Evolutionary conservation across 1,140 invertebrate genomes (phyloP).

Genomic region (Diachasmimorpha longicaudata): DNA sequence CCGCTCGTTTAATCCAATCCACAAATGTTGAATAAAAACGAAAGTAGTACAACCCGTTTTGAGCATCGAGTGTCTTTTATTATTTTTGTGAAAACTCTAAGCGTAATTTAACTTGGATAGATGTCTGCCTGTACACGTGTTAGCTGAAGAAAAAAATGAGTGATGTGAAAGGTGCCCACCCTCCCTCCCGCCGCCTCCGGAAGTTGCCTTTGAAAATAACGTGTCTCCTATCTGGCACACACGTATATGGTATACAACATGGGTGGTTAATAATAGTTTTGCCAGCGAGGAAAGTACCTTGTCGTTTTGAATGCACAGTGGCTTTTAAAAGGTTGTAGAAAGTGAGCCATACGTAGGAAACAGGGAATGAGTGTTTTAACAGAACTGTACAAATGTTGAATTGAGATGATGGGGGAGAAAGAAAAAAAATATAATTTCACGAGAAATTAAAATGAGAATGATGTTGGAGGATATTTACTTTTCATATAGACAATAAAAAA

Average conservation of each 20-base stretch:
- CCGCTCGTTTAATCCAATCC: not conserved
- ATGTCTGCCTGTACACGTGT: constrained; percentile 3
- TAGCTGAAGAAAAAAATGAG: constrained; percentile 6
- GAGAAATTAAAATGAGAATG: not conserved
- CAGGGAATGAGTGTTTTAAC: constrained; percentile 16
- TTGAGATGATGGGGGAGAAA: not conserved
- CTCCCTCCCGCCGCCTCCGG: not conserved
- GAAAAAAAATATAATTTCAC: not conserved
- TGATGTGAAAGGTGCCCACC: constrained; percentile 23
- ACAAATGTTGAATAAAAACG: constrained; percentile 21
- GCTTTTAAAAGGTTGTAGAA: constrained; percentile 39
- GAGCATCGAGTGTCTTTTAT: not conserved
- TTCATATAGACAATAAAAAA: too few species aligned
- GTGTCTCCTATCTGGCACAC: constrained; percentile 16
- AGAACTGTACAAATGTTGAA: not conserved
- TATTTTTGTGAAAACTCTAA: constrained; percentile 18
- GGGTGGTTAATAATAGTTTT: constrained; percentile 42
- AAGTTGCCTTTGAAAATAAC: constrained; percentile 15
- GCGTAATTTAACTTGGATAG: constrained; percentile 2
- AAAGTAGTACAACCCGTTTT: constrained; percentile 27
- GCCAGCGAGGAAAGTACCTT: constrained; percentile 46
- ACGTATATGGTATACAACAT: constrained; percentile 20
- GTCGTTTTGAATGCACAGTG: constrained; percentile 4
- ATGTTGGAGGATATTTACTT: too few species aligned
- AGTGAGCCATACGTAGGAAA: constrained; percentile 47